phyloP scores from a whole-genome alignment of 2,888 invertebrate genomes.

The Netelia melanura region DNA sequence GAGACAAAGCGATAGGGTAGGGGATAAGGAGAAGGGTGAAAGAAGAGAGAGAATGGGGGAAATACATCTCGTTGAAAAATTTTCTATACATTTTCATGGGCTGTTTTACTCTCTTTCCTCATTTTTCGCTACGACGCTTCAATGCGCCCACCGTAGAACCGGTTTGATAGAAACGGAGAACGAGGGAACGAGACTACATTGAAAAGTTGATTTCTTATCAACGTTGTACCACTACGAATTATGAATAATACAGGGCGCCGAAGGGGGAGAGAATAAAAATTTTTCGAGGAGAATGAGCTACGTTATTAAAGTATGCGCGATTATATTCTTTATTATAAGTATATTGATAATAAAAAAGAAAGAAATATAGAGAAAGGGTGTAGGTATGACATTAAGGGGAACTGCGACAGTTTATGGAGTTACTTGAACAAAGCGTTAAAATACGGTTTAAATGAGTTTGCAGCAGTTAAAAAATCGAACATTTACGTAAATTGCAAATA shows the following conservation, averaged over 20 bases:
- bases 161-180: not conserved
- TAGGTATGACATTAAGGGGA: no score
- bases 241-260: not conserved
- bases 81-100: constrained; percentile 46
- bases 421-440: no score
- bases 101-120: constrained; percentile 18
- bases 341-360: not conserved
- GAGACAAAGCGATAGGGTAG: constrained; percentile 4
- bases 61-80: constrained; percentile 37
- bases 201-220: constrained; percentile 23
- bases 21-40: constrained; percentile 2
- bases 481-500: no score
- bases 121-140: constrained; percentile 18
- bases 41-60: constrained; percentile 15
- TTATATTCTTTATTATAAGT: not conserved
- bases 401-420: not conserved
- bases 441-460: no score
- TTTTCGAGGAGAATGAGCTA: not conserved
- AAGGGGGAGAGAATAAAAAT: not conserved
- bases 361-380: no score
- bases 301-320: not conserved
- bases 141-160: not conserved
- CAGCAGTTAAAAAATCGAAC: no score
- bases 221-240: not conserved
- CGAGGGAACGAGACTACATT: not conserved